phyloP scores from a whole-genome alignment of 2,113 vertebrate species.

The Nansenia antarctica region DNA sequence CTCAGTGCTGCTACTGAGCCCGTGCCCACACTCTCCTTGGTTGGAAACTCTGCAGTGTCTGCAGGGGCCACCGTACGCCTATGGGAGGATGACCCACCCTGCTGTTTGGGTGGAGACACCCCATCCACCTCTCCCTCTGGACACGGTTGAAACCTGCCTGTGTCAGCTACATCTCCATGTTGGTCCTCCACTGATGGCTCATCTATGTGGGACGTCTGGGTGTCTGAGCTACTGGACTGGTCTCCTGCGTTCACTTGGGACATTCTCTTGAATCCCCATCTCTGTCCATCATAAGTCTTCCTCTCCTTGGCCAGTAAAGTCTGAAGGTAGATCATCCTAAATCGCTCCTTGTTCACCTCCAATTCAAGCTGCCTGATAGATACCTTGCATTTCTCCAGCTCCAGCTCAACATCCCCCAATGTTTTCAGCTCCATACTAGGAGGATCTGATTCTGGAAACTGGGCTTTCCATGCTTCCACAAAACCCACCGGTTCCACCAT shows the following conservation, averaged over 20 bases:
- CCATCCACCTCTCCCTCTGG: constrained; percentile 46
- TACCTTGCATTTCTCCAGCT: constrained; percentile 92
- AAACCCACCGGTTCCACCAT: constrained; percentile 98
- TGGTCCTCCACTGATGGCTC: constrained; percentile 51
- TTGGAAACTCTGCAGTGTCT: constrained; percentile 43
- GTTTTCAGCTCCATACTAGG: constrained; percentile 94
- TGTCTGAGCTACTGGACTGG: constrained; percentile 41
- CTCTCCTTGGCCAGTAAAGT: constrained; percentile 94
- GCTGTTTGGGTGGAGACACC: not conserved
- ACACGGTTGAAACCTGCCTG: constrained; percentile 63
- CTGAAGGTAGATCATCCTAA: constrained; percentile 99
- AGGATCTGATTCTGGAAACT: constrained; percentile 94
- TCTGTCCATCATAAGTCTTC: constrained; percentile 92
- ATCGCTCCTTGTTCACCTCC: constrained; percentile 97
- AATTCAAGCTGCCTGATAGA: constrained; percentile 92
- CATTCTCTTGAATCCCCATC: constrained; percentile 88
- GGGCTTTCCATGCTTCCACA: constrained; percentile 95
- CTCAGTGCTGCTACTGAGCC: constrained; percentile 89
- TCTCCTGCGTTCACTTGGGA: constrained; percentile 71
- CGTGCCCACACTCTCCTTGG: constrained; percentile 57
- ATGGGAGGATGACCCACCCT: constrained; percentile 48
- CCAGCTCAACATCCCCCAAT: constrained; percentile 89
- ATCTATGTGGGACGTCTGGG: constrained; percentile 42
- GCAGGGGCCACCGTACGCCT: constrained; percentile 28
- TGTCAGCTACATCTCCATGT: constrained; percentile 63